Evolutionary conservation across 2,888 invertebrate genomes (phyloP).

Genomic region (Pelosia muscerda): DNA sequence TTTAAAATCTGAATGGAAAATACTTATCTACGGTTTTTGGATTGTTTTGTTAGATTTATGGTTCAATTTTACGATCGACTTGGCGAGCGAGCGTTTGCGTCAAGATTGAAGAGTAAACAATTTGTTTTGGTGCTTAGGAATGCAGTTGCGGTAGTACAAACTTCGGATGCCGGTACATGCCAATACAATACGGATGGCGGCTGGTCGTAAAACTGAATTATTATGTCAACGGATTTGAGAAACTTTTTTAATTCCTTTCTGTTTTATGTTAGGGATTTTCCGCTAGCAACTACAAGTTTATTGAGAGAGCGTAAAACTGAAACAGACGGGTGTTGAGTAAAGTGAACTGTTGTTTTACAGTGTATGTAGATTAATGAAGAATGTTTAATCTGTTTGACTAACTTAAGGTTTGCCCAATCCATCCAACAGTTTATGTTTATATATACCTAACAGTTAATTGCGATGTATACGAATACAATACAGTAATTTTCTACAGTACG

Average conservation of each 20-base stretch:
- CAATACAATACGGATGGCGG: slow-evolving; percentile 35
- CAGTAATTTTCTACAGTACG: too few species aligned
- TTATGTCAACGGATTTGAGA: slow-evolving; percentile 67
- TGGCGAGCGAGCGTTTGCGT: slow-evolving; percentile 34
- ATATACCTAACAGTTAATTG: too few species aligned
- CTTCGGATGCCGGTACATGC: slow-evolving; percentile 34
- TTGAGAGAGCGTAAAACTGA: slow-evolving; percentile 39
- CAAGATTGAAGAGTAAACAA: slow-evolving; percentile 55
- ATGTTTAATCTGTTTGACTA: neutral
- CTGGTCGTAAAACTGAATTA: slow-evolving; percentile 71
- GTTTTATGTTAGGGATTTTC: slow-evolving; percentile 61
- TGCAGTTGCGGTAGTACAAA: slow-evolving; percentile 54
- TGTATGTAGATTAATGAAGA: slow-evolving; percentile 36
- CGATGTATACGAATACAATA: too few species aligned
- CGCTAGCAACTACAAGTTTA: slow-evolving; percentile 44
- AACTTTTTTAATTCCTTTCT: slow-evolving; percentile 74
- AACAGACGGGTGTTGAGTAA: slow-evolving; percentile 31
- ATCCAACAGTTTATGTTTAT: too few species aligned
- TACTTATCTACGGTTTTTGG: slow-evolving; percentile 32
- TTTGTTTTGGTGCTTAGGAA: slow-evolving; percentile 57
- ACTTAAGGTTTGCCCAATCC: neutral
- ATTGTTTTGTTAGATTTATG: slow-evolving; percentile 50
- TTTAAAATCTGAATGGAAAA: slow-evolving; percentile 39
- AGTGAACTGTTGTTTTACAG: slow-evolving; percentile 36
- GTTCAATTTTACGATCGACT: slow-evolving; percentile 50